Base-by-base conservation (phyloP, 2,888 invertebrate genomes). In the Elegia similella region DNA sequence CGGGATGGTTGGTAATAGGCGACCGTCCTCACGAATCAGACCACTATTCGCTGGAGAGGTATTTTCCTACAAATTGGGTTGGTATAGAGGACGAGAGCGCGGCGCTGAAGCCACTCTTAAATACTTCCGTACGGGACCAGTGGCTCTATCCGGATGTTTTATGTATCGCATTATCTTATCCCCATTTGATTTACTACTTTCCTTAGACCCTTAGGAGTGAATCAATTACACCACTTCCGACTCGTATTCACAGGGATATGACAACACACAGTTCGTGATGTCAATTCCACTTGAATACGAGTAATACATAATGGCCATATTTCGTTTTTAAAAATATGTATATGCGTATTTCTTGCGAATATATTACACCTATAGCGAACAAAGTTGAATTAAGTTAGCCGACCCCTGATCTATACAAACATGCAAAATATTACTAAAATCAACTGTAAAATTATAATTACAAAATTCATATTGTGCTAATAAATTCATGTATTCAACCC, bases 11-110 rank as follows among this genome's bases (percentile, higher is more conserved):
- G 42, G 17, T 58, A 34, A 50, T 42, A 50, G 56, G 59, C 62
- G 65, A 69, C 66, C 67, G 68, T 70, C 65, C 64, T 72, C 73
- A 63, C 70, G 75, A 80, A 82, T 82, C 78, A 77, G 73, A 82
- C 78, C 76, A 73, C 72, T 76, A 73, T 72, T 67, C 23, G 30
- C 66, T 70, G 65, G 63, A 72, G 68, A 63, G 66, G 75, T 72
- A 75, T 73, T 62, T 70, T 73, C 67, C 70, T 70, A 67, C 72
- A 79, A 82, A 84, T 81, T 84, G 78, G 76, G 77, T 83, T 80
- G 75, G 67, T 63, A 12, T 17, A 74, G 67, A 64, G 70, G 70
- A 75, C 72, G 70, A 72, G 75, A 71, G 23, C 68, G 65, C 66
- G 65, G 61, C 63, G 62, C 66, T 32, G 13, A 50, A 15, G 32